Evolutionary conservation across 2,888 invertebrate genomes (phyloP), one percentile per base, ranked within the genome.

Genomic region (Apamea anceps): DNA sequence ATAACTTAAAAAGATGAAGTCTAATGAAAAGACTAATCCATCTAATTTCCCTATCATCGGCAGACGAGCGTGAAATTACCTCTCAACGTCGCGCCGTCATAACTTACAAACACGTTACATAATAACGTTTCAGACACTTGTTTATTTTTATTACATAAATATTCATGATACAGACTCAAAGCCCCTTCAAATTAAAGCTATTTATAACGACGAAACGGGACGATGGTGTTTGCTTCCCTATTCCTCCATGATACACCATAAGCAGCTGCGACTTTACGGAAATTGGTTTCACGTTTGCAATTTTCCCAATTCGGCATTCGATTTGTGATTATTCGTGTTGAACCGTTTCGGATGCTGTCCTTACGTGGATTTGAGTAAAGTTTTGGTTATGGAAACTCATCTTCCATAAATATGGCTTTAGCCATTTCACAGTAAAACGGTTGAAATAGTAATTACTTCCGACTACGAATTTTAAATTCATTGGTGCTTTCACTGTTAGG

Each of bases 221-320:
- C 73, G 62, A 74, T 75, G 75, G 72, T 77, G 81, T 78, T 77
- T 80, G 62, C 78, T 87, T 79, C 72, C 82, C 84, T 80, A 77
- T 79, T 82, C 63, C 72, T 65, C 76, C 65, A 75, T 71, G 66
- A 82, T 67, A 82, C 77, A 77, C 80, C 80, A 75, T 79, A 73
- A 75, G 51, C 85, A 85, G 87, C 80, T 84, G 85, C 80, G 80
- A 82, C 73, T 82, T 85, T 80, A 80, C 68, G 85, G 76, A 90
- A 90, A 91, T 89, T 85, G 88, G 89, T 88, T 89, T 77, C 81
- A 85, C 79, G 79, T 88, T 85, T 85, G 85, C 85, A 84, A 88
- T 89, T 88, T 88, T 85, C 80, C 75, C 66, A 80, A 79, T 85
- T 60, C 37, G n/a, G 67, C 15, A 67, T 79, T 62, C 72, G 80